Evolutionary conservation across 2,888 invertebrate species (phyloP).

Genomic region (Eurytoma adleriae): DNA sequence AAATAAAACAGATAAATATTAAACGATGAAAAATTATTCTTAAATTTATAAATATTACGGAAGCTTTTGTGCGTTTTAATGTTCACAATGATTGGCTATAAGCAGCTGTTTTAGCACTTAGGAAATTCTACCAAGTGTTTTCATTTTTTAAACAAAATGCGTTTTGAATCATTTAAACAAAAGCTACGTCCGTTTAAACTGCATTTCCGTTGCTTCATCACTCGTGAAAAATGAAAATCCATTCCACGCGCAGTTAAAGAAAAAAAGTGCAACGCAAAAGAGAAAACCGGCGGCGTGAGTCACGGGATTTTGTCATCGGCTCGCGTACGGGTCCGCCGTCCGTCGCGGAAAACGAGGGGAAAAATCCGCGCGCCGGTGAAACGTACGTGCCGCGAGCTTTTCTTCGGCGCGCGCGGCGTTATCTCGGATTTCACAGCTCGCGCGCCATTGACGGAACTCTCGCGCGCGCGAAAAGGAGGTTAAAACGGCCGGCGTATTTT

Average conservation of each 20-base stretch:
- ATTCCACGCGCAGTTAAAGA: too few species aligned
- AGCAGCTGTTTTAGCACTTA: too few species aligned
- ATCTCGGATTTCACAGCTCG: neutral
- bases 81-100: too few species aligned
- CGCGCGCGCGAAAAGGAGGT: slow-evolving; percentile 27
- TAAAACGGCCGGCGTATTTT: slow-evolving; percentile 29
- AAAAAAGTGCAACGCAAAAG: neutral
- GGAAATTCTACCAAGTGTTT: too few species aligned
- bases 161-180: neutral
- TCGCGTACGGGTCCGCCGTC: neutral
- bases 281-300: slow-evolving; percentile 29
- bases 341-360: neutral
- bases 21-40: too few species aligned
- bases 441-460: slow-evolving; percentile 1
- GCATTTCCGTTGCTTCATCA: too few species aligned
- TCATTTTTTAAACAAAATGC: too few species aligned
- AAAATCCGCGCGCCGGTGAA: neutral
- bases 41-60: too few species aligned
- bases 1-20: too few species aligned
- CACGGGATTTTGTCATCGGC: slow-evolving; percentile 48
- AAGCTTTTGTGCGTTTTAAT: too few species aligned
- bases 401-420: neutral
- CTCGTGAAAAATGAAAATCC: too few species aligned
- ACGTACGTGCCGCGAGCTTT: neutral
- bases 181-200: neutral